Evolutionary conservation across 2,113 vertebrate genomes (phyloP), one percentile per base, ranked within the genome.

Genomic region (Crotalus horridus): DNA sequence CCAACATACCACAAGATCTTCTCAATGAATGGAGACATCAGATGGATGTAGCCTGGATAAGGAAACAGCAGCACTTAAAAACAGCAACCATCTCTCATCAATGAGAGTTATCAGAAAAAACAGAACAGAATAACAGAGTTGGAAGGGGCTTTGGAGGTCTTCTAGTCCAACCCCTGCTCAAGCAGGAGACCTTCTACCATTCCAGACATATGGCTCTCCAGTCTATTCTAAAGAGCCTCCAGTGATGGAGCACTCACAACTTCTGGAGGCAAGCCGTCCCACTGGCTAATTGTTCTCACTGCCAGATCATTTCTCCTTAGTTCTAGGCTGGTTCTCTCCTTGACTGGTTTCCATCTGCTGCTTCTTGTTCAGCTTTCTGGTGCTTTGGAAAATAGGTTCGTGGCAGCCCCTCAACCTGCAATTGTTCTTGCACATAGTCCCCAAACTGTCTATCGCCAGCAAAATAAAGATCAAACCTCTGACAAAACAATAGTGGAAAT

Each of bases 1-100:
- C 99, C 99, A 1, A 99, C 98, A 0, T 99, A 99, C 99, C 99
- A 99, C 95, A 99, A 97, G 96, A 99, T 99, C 94, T 97, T 97
- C 97, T 99, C 99, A 6, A 99, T 97, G 97, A 99, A 99, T 0
- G 99, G 99, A 24, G 99, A 98, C 98, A 99, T 98, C 91, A 99
- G 98, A 96, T 99, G 99, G 96, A 99, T 98, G 95, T 99, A 99
- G 96, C 99, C 99, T 99, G 96, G 89, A n/a, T 0, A 91, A 12
- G 61, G 85, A 94, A 17, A 95, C 8, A 1, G 64, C 94, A 85
- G 92, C 20, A 17, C 20, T 85, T 12, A n/a, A 61, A 39, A 74
- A 85, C 23, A 61, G 46, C n/a, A 24, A n/a, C 24, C 46, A n/a
- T 43, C 48, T 2, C 43, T 33, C 20, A 10, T 7, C 0, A 53